Evolutionary conservation across 2,888 invertebrate genomes (phyloP).

Genomic region (Crepidodera aurea): DNA sequence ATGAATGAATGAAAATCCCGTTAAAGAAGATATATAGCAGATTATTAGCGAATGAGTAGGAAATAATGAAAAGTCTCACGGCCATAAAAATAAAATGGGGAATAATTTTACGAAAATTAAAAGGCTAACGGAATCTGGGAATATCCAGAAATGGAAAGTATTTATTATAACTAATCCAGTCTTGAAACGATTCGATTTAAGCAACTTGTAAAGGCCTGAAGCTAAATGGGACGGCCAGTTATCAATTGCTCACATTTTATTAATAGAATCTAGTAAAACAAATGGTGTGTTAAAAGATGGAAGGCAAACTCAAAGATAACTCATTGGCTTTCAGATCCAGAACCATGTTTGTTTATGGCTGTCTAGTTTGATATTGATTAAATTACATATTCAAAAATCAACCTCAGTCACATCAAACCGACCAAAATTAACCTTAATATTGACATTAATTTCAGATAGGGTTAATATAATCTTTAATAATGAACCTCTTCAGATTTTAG

Average conservation of each 20-base stretch:
- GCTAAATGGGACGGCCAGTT: not conserved
- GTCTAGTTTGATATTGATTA: too few relatives aligned
- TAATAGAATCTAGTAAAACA: too few relatives aligned
- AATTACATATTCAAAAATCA: too few relatives aligned
- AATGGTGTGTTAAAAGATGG: too few relatives aligned
- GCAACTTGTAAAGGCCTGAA: not conserved
- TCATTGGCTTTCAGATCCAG: too few relatives aligned
- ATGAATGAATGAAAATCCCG: slow-evolving; percentile 17
- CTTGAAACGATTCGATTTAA: not conserved
- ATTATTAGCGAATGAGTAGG: slow-evolving; percentile 33
- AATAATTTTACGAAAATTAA: slow-evolving; percentile 47
- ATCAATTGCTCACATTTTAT: not conserved
- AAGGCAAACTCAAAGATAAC: too few relatives aligned
- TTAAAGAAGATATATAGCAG: slow-evolving; percentile 29
- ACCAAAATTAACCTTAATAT: too few relatives aligned
- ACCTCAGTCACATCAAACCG: too few relatives aligned
- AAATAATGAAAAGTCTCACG: slow-evolving; percentile 34
- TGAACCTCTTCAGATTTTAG: too few relatives aligned
- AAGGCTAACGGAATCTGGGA: slow-evolving; percentile 22
- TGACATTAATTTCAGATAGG: too few relatives aligned
- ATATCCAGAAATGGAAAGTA: slow-evolving; percentile 15
- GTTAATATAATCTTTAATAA: too few relatives aligned
- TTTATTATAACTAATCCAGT: slow-evolving; percentile 1
- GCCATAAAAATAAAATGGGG: slow-evolving; percentile 43
- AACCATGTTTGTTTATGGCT: too few relatives aligned